A percentile compares a stretch with the other conserved stretches of the same genome.
These are phyloP conservation scores for Metopolophium dirhodum DNA, from an alignment of 1,140 invertebrate genomes.

Conservation along the genomic window DNA sequence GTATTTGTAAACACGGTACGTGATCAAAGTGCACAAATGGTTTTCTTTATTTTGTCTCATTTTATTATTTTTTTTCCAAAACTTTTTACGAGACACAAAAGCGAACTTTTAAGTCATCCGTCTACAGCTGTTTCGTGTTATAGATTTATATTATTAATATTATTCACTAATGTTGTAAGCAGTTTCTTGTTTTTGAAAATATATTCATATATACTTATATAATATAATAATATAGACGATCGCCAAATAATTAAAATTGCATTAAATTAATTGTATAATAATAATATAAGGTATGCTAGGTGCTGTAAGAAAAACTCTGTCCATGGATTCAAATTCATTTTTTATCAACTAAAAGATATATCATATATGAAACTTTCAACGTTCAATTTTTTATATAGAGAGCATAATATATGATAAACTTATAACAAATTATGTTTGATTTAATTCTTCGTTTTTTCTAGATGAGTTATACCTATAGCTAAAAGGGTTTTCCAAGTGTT, in stretches of 20 bases:
- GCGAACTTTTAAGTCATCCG: background rate
- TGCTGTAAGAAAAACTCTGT: background rate
- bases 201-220: background rate
- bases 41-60: conserved; percentile 25
- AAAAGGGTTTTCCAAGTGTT: too few species aligned
- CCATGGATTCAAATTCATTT: background rate
- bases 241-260: background rate
- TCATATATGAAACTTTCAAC: background rate
- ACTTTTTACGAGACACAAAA: background rate
- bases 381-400: background rate
- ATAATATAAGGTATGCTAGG: too few species aligned
- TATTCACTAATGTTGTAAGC: background rate
- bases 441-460: too few species aligned
- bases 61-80: background rate
- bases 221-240: background rate
- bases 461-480: too few species aligned
- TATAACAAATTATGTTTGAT: too few species aligned
- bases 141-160: background rate
- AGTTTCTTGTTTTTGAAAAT: background rate
- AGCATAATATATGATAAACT: background rate
- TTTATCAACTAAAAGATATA: background rate
- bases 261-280: background rate
- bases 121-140: background rate
- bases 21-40: conserved; percentile 29
- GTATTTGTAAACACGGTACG: conserved; percentile 54